phyloP scores from a whole-genome alignment of 2,888 invertebrate species.

The Germaria angustata region DNA sequence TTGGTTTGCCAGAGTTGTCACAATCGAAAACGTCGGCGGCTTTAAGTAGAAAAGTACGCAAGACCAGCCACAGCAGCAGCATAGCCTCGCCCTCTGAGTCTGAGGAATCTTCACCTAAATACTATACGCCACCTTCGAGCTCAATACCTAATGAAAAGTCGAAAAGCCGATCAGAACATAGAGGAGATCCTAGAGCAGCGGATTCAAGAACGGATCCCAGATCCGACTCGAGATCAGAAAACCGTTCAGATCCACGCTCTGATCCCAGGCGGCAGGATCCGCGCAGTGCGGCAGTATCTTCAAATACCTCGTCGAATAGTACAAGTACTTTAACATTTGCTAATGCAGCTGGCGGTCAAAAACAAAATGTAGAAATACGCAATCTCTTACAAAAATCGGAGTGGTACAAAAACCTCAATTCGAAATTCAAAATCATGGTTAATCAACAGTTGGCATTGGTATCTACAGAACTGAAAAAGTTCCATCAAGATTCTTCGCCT shows the following conservation, averaged over 20 bases:
- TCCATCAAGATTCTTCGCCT: slow-evolving; percentile 82
- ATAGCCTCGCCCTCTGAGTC: slow-evolving; percentile 74
- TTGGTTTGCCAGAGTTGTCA: slow-evolving; percentile 82
- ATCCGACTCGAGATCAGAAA: slow-evolving; percentile 15
- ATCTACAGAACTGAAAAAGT: slow-evolving; percentile 83
- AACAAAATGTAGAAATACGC: slow-evolving; percentile 82
- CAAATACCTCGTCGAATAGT: slow-evolving; percentile 31
- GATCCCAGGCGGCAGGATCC: slow-evolving; percentile 77
- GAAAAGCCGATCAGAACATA: slow-evolving; percentile 13
- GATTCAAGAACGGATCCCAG: slow-evolving; percentile 34
- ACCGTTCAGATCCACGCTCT: slow-evolving; percentile 69
- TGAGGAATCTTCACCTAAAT: slow-evolving; percentile 67
- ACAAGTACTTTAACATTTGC: slow-evolving; percentile 6
- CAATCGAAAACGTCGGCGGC: slow-evolving; percentile 68
- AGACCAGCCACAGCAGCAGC: slow-evolving; percentile 67
- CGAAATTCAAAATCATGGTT: slow-evolving; percentile 86
- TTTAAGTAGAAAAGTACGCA: slow-evolving; percentile 68
- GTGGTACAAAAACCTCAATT: slow-evolving; percentile 87
- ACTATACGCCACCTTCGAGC: slow-evolving; percentile 68
- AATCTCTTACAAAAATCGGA: slow-evolving; percentile 84
- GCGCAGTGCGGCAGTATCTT: slow-evolving; percentile 42
- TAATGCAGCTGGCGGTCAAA: slow-evolving; percentile 71
- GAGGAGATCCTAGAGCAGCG: slow-evolving; percentile 34
- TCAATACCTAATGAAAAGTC: slow-evolving; percentile 57
- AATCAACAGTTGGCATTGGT: slow-evolving; percentile 85